phyloP scores from a whole-genome alignment of 2,113 vertebrate species.

The Oryzias curvinotus region DNA sequence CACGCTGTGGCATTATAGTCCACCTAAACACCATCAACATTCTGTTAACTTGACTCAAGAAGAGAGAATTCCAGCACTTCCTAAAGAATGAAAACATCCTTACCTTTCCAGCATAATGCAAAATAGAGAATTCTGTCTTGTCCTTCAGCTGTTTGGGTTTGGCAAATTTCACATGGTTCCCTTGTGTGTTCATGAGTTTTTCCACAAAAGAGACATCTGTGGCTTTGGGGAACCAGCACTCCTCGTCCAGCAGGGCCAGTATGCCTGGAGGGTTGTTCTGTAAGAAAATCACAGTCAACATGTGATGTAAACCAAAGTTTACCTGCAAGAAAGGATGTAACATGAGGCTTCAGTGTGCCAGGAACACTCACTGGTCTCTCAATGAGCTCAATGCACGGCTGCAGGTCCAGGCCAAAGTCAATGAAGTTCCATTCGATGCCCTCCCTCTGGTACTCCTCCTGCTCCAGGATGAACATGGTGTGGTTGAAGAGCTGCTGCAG shows the following conservation, averaged over 20 bases:
- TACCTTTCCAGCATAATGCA: conserved; percentile 95
- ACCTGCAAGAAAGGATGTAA: background rate
- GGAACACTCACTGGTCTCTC: conserved; percentile 79
- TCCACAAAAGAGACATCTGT: conserved; percentile 95
- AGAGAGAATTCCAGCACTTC: background rate
- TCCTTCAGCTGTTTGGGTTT: conserved; percentile 94
- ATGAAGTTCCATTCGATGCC: conserved; percentile 99
- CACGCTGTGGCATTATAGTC: conserved; percentile 90
- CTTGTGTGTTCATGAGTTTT: conserved; percentile 89
- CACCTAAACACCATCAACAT: conserved; percentile 75
- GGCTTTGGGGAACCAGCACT: conserved; percentile 98
- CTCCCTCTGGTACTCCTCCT: conserved; percentile 95
- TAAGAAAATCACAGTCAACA: conserved; percentile 14
- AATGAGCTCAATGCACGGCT: conserved; percentile 96
- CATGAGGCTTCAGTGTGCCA: background rate
- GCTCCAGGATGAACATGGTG: conserved; percentile 98
- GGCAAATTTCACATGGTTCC: conserved; percentile 90
- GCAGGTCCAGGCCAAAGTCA: conserved; percentile 94
- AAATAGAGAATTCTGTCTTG: conserved; percentile 91
- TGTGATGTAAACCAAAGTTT: background rate
- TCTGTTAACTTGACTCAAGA: background rate
- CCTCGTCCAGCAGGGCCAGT: conserved; percentile 92
- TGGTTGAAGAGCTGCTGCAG: conserved; percentile 99
- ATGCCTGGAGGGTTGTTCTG: conserved; percentile 96
- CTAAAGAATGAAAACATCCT: conserved; percentile 2